phyloP scores from a whole-genome alignment of 2,888 invertebrate genomes.

The Andrena flavipes region DNA sequence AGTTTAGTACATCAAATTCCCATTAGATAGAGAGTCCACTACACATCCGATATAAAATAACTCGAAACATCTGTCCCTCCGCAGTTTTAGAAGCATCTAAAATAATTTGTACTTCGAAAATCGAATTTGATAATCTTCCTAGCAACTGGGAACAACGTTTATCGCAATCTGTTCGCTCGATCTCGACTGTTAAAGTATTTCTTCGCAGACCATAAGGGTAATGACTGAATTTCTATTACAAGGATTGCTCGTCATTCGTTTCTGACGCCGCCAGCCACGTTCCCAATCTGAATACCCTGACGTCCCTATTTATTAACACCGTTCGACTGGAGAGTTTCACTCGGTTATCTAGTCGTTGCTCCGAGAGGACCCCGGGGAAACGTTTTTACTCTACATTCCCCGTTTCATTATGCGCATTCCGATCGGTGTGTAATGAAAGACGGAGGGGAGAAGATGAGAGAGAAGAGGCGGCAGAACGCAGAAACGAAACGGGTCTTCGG shows the following conservation, averaged over 20 bases:
- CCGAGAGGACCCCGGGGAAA: neutral
- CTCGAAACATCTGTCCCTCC: too few relatives aligned
- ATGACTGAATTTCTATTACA: slow-evolving; percentile 13
- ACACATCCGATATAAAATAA: too few relatives aligned
- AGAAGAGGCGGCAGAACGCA: slow-evolving; percentile 3
- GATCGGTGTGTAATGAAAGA: slow-evolving; percentile 29
- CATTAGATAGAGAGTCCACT: too few relatives aligned
- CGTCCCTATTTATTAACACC: slow-evolving; percentile 29
- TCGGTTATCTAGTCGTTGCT: slow-evolving; percentile 9
- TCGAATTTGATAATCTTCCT: neutral
- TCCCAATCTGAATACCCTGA: slow-evolving; percentile 14
- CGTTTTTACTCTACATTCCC: slow-evolving; percentile 42
- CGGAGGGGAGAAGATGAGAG: slow-evolving; percentile 4
- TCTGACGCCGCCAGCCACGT: slow-evolving; percentile 6
- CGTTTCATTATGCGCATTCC: slow-evolving; percentile 44
- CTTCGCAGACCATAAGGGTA: neutral
- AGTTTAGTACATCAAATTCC: too few relatives aligned
- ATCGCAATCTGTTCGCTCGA: neutral
- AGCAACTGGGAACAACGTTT: neutral
- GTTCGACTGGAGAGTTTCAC: slow-evolving; percentile 26
- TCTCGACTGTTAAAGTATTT: neutral
- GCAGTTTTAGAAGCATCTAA: too few relatives aligned
- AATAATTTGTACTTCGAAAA: neutral
- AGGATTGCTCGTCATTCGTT: slow-evolving; percentile 9
- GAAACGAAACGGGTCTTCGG: slow-evolving; percentile 38